phyloP scores from a whole-genome alignment of 2,797 vertebrate species.

The Sebastiscus tertius region DNA sequence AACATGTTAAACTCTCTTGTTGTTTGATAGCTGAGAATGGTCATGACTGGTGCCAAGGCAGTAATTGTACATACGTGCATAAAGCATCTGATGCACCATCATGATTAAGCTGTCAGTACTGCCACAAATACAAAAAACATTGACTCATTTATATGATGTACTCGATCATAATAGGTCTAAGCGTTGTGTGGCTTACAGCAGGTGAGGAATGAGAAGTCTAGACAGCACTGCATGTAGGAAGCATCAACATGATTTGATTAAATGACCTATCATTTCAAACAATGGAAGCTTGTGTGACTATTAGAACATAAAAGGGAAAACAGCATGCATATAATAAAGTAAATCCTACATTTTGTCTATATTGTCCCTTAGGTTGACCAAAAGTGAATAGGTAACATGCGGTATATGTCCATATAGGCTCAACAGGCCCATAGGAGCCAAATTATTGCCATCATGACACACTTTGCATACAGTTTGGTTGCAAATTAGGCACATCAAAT shows the following conservation, averaged over 20 bases:
- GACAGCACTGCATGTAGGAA: slow-evolving; percentile 1
- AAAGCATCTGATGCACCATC: slow-evolving; percentile 5
- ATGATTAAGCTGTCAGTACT: slow-evolving; percentile 27
- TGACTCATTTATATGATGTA: slow-evolving; percentile 23
- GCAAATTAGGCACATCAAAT: background rate
- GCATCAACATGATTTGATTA: slow-evolving; percentile 9
- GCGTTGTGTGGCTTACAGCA: slow-evolving; percentile 21
- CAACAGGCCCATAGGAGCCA: background rate
- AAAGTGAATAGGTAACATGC: background rate
- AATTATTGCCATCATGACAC: background rate
- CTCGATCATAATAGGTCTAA: slow-evolving; percentile 1
- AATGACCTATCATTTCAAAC: slow-evolving; percentile 25
- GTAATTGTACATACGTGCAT: background rate
- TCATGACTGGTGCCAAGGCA: background rate
- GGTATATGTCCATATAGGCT: background rate
- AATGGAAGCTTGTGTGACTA: background rate
- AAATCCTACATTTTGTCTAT: background rate
- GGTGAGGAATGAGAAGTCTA: slow-evolving; percentile 6
- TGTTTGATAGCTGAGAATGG: background rate
- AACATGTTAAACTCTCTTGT: background rate
- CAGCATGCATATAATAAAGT: background rate
- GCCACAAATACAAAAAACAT: slow-evolving; percentile 11
- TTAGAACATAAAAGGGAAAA: background rate
- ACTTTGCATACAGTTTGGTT: background rate
- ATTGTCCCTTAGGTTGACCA: background rate